These are phyloP conservation scores for Macrophya annulata DNA, from an alignment of 2,888 invertebrate species.

Conservation along the genomic window DNA sequence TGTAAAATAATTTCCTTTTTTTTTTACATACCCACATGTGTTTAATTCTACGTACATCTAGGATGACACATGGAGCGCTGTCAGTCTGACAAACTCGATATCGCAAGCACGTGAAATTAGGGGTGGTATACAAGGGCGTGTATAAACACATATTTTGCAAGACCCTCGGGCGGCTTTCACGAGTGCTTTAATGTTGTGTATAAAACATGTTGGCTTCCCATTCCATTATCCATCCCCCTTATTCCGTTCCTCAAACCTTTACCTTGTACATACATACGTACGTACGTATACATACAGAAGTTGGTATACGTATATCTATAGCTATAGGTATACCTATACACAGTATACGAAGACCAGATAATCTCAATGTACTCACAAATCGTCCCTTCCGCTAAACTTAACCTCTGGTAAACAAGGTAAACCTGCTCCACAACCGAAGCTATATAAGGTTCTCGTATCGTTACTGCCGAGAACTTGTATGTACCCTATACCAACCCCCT, in stretches of 20 bases:
- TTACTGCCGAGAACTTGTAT: background rate
- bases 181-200: slow-evolving; percentile 45
- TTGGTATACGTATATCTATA: background rate
- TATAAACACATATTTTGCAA: slow-evolving; percentile 49
- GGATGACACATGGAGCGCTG: background rate
- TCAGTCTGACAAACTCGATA: slow-evolving; percentile 43
- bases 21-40: background rate
- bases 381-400: slow-evolving; percentile 51
- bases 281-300: background rate
- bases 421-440: background rate
- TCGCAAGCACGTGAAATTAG: slow-evolving; percentile 31
- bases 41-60: background rate
- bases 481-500: background rate
- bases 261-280: background rate
- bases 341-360: slow-evolving; percentile 22
- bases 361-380: slow-evolving; percentile 47
- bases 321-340: background rate
- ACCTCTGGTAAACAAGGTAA: slow-evolving; percentile 48
- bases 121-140: slow-evolving; percentile 26
- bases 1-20: background rate
- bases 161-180: slow-evolving; percentile 20
- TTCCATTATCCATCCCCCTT: background rate
- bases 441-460: slow-evolving; percentile 21
- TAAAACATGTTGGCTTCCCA: slow-evolving; percentile 18
- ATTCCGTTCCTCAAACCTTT: slow-evolving; percentile 1